phyloP scores from a whole-genome alignment of 1,140 invertebrate species.

The Brachionus angularis region DNA sequence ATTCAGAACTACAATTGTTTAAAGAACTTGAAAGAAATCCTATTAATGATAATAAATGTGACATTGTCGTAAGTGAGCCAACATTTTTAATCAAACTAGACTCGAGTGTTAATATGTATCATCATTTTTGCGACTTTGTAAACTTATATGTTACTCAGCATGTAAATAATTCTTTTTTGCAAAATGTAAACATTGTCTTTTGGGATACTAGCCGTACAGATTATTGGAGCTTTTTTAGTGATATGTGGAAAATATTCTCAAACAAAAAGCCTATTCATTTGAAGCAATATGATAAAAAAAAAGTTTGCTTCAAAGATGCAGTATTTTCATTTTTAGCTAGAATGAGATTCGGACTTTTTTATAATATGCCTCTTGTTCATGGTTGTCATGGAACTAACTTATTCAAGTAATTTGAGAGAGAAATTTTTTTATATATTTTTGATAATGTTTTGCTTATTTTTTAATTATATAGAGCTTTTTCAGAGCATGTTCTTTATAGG shows the following conservation, averaged over 20 bases:
- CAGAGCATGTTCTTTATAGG: conserved; percentile 78
- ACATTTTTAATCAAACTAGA: conserved; percentile 95
- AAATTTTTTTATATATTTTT: too few relatives aligned
- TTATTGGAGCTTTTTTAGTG: conserved; percentile 65
- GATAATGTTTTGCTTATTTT: conserved; percentile 44
- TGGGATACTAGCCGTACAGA: conserved; percentile 74
- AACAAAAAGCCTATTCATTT: conserved; percentile 76
- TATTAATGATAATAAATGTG: conserved; percentile 68
- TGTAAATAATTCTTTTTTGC: conserved; percentile 78
- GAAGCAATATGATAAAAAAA: conserved; percentile 63
- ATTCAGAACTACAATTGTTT: conserved; percentile 82
- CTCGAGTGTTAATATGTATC: conserved; percentile 90
- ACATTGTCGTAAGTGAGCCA: conserved; percentile 81
- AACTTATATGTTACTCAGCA: conserved; percentile 91
- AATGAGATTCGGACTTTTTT: conserved; percentile 94
- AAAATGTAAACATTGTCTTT: conserved; percentile 80
- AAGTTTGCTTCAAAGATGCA: conserved; percentile 78
- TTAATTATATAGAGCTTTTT: conserved; percentile 65
- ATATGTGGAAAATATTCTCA: conserved; percentile 83
- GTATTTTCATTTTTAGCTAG: conserved; percentile 87
- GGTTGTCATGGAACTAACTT: conserved; percentile 21
- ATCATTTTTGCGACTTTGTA: conserved; percentile 98
- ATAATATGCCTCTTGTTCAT: conserved; percentile 92
- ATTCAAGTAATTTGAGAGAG: conserved; percentile 31
- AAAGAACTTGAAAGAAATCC: conserved; percentile 65